A percentile compares a stretch with the other conserved stretches of the same genome.
phyloP scores from a whole-genome alignment of 2,797 vertebrate species.

The Cephalopachus bancanus region DNA sequence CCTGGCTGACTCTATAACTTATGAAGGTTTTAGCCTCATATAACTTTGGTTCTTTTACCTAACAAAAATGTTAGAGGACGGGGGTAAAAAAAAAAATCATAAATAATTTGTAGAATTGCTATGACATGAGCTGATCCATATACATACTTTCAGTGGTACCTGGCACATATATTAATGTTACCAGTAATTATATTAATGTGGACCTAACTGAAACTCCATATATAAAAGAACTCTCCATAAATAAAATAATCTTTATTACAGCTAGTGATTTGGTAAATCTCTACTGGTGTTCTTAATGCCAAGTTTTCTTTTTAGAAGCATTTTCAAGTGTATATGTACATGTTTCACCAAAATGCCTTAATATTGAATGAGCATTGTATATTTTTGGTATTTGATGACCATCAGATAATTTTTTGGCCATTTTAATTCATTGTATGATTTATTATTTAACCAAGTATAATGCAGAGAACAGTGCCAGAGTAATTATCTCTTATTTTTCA shows the following conservation, averaged over 20 bases:
- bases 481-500: conserved; percentile 82
- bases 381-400: neutral
- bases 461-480: conserved; percentile 65
- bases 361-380: conserved; percentile 39
- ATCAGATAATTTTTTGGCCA: neutral
- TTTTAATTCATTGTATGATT: conserved; percentile 60
- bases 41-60: neutral
- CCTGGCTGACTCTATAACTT: neutral
- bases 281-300: neutral
- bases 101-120: neutral
- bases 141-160: neutral
- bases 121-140: neutral
- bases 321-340: neutral
- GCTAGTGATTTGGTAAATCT: conserved; percentile 16
- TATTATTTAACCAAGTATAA: conserved; percentile 73
- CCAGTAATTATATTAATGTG: neutral
- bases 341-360: neutral
- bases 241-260: neutral
- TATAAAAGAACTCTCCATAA: neutral
- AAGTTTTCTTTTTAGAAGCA: neutral
- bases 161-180: neutral
- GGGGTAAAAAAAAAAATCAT: neutral
- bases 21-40: neutral
- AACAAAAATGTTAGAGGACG: neutral
- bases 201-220: neutral